Percentiles rank a stretch among this genome's conserved stretches.
Evolutionary conservation across 1,140 invertebrate genomes (phyloP).

Genomic region (Drosophila funebris): DNA sequence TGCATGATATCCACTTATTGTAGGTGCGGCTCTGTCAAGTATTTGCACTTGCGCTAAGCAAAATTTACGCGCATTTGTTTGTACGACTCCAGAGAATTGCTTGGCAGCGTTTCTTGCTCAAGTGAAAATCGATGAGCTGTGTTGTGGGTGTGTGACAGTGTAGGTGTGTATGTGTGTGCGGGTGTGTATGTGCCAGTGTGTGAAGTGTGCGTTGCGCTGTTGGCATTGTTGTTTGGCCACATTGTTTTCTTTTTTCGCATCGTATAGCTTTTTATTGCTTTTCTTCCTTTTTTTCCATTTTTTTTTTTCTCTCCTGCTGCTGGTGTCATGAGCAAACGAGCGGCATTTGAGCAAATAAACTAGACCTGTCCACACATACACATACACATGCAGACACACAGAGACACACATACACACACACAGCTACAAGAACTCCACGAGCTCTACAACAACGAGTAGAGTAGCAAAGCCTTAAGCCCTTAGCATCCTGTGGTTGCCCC

Average conservation of each 20-base stretch:
- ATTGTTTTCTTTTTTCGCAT: constrained; percentile 77
- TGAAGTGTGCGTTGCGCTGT: constrained; percentile 44
- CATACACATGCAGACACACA: too few species aligned
- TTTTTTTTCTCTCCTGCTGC: constrained; percentile 45
- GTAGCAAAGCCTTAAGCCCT: constrained; percentile 32
- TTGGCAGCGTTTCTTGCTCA: constrained; percentile 56
- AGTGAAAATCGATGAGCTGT: constrained; percentile 75
- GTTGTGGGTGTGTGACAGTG: constrained; percentile 12
- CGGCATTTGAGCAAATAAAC: constrained; percentile 77
- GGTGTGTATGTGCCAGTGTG: constrained; percentile 17
- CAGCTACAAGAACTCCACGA: not conserved
- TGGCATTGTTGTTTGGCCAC: constrained; percentile 72
- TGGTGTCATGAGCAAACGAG: constrained; percentile 81
- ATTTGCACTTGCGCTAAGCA: constrained; percentile 80
- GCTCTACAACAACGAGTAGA: constrained; percentile 6
- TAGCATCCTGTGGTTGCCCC: constrained; percentile 40
- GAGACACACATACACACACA: not conserved
- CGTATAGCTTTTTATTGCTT: constrained; percentile 76
- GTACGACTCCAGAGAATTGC: constrained; percentile 68
- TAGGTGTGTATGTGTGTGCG: not conserved
- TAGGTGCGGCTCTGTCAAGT: constrained; percentile 79
- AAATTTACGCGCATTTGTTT: constrained; percentile 82
- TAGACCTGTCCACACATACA: constrained; percentile 65
- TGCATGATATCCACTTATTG: constrained; percentile 23
- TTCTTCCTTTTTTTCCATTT: constrained; percentile 41